Evolutionary conservation across 2,797 vertebrate genomes (phyloP), one percentile per base, ranked within the genome.

Genomic region (Carduelis carduelis): DNA sequence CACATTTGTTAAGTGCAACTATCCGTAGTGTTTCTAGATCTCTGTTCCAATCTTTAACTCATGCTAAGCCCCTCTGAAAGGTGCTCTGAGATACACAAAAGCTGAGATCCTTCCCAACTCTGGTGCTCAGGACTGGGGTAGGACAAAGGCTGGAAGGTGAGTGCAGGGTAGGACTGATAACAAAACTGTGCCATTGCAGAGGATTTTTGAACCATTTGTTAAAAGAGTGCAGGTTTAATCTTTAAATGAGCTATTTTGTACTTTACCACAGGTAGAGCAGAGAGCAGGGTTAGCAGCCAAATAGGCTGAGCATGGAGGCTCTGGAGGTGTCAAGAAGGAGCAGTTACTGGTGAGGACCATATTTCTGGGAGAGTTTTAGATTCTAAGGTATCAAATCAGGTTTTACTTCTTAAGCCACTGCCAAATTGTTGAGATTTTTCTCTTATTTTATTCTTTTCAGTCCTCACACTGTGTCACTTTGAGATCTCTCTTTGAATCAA

Each of bases 161-260:
- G 28, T 5, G 12, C 19, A 7, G 35, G 24, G 34, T 26, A 24
- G 59, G 72, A 20, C 19, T 30, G 61, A 8, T 19, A 23, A 47
- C n/a, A 35, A 50, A 86, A 10, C 23, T 0, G 0, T 55, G n/a
- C 35, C 12, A 0, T 21, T 11, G 10, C 1, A 0, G 14, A 22
- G 41, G 5, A 20, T 15, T 78, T 70, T 34, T 34, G 35, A 35
- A 12, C 9, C 47, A 11, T 35, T 86, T 55, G 27, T n/a, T 72
- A 8, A 8, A 78, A 43, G 35, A 8, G 3, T 37, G 21, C 17
- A 3, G 1, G 34, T 30, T 37, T 49, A 32, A 34, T 80, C 72
- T 64, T 60, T 50, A 43, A 34, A 44, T 14, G 11, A 72, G 47
- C 2, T 83, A 2, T 13, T 43, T 71, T 39, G 13, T 80, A 6